phyloP scores from a whole-genome alignment of 2,797 vertebrate genomes.

The Chelidonichthys spinosus region DNA sequence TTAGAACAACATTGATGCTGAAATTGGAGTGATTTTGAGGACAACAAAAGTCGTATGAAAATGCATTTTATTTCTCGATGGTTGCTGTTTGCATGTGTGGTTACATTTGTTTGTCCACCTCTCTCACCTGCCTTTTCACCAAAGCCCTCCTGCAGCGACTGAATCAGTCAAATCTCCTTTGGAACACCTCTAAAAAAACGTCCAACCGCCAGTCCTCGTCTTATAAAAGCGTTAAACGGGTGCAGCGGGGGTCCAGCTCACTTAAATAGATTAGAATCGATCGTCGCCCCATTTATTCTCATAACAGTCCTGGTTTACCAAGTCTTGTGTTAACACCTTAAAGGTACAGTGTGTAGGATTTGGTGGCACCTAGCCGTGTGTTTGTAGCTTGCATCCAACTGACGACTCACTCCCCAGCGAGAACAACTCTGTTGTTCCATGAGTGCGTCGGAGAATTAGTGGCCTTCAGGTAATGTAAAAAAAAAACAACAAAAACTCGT shows the following conservation, averaged over 20 bases:
- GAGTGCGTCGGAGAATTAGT: no score
- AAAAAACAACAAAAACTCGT: no score
- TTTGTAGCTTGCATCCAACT: background rate
- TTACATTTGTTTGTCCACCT: background rate
- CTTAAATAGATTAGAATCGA: slow-evolving; percentile 13
- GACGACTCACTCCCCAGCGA: no score
- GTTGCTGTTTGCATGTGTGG: background rate
- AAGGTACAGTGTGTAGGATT: background rate
- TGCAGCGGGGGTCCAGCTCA: slow-evolving; percentile 13
- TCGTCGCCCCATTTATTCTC: slow-evolving; percentile 42
- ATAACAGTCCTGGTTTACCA: slow-evolving; percentile 15
- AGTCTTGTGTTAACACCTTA: background rate
- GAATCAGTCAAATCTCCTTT: slow-evolving; percentile 33
- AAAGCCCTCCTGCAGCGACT: slow-evolving; percentile 31
- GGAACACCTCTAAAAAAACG: slow-evolving; percentile 6
- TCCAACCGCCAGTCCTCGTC: slow-evolving; percentile 15
- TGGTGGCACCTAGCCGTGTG: background rate
- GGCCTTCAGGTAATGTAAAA: no score
- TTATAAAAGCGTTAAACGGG: slow-evolving; percentile 27
- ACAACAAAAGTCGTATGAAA: slow-evolving; percentile 26
- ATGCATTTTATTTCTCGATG: slow-evolving; percentile 9
- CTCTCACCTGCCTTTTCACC: slow-evolving; percentile 12
- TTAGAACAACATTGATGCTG: slow-evolving; percentile 13
- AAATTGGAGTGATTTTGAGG: slow-evolving; percentile 24
- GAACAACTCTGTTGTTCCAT: no score